Evolutionary conservation across 2,113 vertebrate genomes (phyloP).

Genomic region (Dissostichus mawsoni): DNA sequence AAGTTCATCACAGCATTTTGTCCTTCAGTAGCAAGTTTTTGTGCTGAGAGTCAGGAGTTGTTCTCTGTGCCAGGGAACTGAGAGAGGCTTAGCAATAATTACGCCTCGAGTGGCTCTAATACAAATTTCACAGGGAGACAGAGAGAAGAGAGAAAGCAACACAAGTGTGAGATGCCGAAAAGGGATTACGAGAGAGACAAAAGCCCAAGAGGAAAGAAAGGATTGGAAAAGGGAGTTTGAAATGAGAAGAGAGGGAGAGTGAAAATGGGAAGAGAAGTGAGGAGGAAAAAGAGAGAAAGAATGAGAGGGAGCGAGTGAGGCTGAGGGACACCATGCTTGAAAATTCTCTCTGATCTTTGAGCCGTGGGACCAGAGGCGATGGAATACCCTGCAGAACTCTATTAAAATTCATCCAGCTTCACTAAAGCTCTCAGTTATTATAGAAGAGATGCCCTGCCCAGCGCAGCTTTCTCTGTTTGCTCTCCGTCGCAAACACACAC

Average conservation of each 20-base stretch:
- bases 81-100: slow-evolving; percentile 76
- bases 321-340: slow-evolving; percentile 74
- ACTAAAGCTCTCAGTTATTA: slow-evolving; percentile 76
- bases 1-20: slow-evolving; percentile 70
- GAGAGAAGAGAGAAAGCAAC: slow-evolving; percentile 51
- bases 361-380: slow-evolving; percentile 74
- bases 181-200: slow-evolving; percentile 73
- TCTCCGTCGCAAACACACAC: slow-evolving; percentile 26
- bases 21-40: slow-evolving; percentile 67
- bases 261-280: slow-evolving; percentile 37
- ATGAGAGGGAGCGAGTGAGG: slow-evolving; percentile 35
- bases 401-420: slow-evolving; percentile 81
- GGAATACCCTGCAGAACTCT: slow-evolving; percentile 77
- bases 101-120: slow-evolving; percentile 76
- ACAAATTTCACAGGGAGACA: slow-evolving; percentile 72
- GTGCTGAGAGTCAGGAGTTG: slow-evolving; percentile 69
- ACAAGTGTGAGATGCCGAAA: slow-evolving; percentile 64
- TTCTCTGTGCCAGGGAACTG: slow-evolving; percentile 59
- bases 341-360: slow-evolving; percentile 84
- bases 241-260: slow-evolving; percentile 49
- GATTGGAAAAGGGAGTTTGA: slow-evolving; percentile 50
- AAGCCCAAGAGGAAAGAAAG: slow-evolving; percentile 63
- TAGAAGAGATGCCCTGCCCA: slow-evolving; percentile 65
- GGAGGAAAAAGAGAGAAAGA: slow-evolving; percentile 32
- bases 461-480: slow-evolving; percentile 64